Conservation (phyloP, 2,113 vertebrate species). For the Steatornis caripensis region DNA sequence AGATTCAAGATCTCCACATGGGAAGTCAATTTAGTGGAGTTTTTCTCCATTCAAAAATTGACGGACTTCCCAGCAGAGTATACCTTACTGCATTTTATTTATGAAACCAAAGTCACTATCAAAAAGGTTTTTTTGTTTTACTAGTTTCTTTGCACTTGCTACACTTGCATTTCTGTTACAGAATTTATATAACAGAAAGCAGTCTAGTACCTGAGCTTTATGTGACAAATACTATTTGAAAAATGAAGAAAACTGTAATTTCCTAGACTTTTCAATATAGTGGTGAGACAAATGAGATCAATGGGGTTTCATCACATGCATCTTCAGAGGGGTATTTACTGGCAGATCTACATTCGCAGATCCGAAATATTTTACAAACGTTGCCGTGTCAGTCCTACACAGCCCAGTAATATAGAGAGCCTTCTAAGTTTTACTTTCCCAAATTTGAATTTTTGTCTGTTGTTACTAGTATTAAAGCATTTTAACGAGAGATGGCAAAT, state of each 20-base stretch:
- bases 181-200: neutral
- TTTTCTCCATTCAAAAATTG: neutral
- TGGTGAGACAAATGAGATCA: neutral
- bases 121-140: neutral
- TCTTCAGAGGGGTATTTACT: neutral
- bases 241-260: neutral
- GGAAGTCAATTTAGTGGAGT: neutral
- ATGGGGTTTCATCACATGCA: neutral
- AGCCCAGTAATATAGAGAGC: neutral
- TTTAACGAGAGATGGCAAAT: neutral
- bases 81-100: neutral
- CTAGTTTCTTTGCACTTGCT: neutral
- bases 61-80: neutral
- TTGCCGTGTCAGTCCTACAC: neutral
- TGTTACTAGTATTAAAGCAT: neutral
- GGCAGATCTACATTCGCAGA: neutral
- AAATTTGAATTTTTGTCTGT: neutral
- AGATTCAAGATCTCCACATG: neutral
- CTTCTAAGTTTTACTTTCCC: neutral
- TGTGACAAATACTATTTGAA: neutral
- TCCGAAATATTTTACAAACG: neutral
- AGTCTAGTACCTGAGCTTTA: neutral
- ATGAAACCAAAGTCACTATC: neutral
- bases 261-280: neutral
- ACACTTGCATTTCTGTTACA: neutral